phyloP scores from a whole-genome alignment of 37 sponge, comb jelly and placozoan species.

The Halichondria panicea region DNA sequence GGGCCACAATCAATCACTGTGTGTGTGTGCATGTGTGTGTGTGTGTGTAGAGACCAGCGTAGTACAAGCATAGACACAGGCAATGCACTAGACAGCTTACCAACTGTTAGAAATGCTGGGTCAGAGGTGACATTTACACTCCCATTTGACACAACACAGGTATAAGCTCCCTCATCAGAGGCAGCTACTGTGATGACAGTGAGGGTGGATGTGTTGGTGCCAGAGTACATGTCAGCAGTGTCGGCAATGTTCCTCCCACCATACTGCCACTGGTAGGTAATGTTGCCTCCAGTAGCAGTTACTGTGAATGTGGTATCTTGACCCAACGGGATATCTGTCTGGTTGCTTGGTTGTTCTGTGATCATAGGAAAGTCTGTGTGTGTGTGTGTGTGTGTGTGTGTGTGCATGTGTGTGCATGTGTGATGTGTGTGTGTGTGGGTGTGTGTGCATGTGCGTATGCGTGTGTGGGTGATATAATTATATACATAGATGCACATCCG shows the following conservation, averaged over 20 bases:
- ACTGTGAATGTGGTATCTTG: neutral
- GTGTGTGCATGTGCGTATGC: too few species aligned
- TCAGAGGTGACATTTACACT: neutral
- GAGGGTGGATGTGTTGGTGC: neutral
- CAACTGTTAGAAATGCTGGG: neutral
- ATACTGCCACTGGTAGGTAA: conserved; percentile 6
- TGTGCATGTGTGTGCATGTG: too few species aligned
- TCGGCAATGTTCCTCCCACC: neutral
- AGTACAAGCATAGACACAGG: too few species aligned
- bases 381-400: too few species aligned
- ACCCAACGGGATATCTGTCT: neutral
- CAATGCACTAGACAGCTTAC: too few species aligned
- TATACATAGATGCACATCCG: too few species aligned
- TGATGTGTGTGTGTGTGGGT: too few species aligned
- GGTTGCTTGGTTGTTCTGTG: neutral
- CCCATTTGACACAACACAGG: neutral
- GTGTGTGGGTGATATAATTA: too few species aligned
- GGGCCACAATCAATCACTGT: too few species aligned
- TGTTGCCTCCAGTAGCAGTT: neutral
- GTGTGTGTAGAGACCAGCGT: too few species aligned
- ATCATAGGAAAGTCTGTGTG: neutral
- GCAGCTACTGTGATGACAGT: neutral
- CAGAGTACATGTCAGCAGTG: neutral
- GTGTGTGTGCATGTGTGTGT: too few species aligned
- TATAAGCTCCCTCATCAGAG: neutral